Evolutionary conservation across 2,113 vertebrate species (phyloP).

Genomic region (Perognathus longimembris): DNA sequence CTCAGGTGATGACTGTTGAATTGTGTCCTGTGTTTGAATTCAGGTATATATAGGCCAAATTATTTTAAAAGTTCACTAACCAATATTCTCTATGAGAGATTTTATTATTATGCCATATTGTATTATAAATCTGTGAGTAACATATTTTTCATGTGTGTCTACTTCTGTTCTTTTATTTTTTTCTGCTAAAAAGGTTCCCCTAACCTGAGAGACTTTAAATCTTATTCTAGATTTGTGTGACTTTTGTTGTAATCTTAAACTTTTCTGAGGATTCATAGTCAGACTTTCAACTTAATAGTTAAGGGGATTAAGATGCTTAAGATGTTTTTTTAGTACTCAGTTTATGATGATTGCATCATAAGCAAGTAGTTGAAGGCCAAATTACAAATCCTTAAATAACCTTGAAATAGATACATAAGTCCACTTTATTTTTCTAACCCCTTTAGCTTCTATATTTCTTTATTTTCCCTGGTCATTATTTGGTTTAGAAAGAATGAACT

Average conservation of each 20-base stretch:
- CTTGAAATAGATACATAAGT: neutral
- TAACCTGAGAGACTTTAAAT: neutral
- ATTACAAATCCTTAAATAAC: conserved; percentile 21
- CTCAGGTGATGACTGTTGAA: neutral
- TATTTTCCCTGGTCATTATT: neutral
- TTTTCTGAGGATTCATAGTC: neutral
- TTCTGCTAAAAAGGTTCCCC: neutral
- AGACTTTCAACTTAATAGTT: neutral
- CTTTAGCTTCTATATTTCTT: neutral
- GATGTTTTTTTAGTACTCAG: neutral
- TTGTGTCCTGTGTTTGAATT: neutral
- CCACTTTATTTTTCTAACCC: neutral
- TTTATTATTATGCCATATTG: neutral
- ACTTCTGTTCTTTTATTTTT: neutral
- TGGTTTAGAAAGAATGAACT: neutral
- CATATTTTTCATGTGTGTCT: neutral
- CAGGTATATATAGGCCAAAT: neutral
- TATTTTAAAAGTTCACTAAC: neutral
- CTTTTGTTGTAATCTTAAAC: neutral
- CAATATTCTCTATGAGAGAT: no score
- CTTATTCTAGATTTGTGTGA: neutral
- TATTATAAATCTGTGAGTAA: neutral
- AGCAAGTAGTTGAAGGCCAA: no score
- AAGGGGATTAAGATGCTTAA: neutral
- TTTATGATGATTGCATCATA: no score